Conservation (phyloP, 2,113 vertebrate genomes). For the Mola mola region DNA sequence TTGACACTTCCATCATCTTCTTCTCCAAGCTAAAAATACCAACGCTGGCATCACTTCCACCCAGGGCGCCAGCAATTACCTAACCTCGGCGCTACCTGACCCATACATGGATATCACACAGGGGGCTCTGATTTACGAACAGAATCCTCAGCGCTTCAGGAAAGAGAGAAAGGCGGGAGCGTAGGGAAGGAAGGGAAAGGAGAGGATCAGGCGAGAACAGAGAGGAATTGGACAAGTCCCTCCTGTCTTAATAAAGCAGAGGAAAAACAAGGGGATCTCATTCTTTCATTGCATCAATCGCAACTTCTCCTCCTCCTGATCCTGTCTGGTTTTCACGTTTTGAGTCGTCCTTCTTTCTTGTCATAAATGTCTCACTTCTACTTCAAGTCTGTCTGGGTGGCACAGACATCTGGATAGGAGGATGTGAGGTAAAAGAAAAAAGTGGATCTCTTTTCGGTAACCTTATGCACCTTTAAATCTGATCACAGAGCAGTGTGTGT, state of each 20-base stretch:
- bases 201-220: no score
- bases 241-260: no score
- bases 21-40: constrained; percentile 64
- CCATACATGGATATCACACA: constrained; percentile 26
- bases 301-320: constrained; percentile 14
- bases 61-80: constrained; percentile 35
- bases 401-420: constrained; percentile 61
- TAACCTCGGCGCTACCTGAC: constrained; percentile 24
- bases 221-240: no score
- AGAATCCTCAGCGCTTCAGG: not conserved
- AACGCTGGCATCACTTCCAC: constrained; percentile 28
- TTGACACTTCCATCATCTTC: constrained; percentile 67
- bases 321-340: constrained; percentile 69
- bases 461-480: constrained; percentile 7
- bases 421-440: constrained; percentile 10
- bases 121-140: constrained; percentile 32
- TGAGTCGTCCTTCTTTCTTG: constrained; percentile 32
- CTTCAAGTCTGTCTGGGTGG: constrained; percentile 30
- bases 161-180: not conserved
- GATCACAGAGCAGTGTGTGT: constrained; percentile 15
- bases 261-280: constrained; percentile 21
- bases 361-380: constrained; percentile 27
- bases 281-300: not conserved
- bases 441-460: constrained; percentile 11
- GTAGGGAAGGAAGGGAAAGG: not conserved